Evolutionary conservation across 2,113 vertebrate species (phyloP).

Genomic region (Terrapene triunguis): DNA sequence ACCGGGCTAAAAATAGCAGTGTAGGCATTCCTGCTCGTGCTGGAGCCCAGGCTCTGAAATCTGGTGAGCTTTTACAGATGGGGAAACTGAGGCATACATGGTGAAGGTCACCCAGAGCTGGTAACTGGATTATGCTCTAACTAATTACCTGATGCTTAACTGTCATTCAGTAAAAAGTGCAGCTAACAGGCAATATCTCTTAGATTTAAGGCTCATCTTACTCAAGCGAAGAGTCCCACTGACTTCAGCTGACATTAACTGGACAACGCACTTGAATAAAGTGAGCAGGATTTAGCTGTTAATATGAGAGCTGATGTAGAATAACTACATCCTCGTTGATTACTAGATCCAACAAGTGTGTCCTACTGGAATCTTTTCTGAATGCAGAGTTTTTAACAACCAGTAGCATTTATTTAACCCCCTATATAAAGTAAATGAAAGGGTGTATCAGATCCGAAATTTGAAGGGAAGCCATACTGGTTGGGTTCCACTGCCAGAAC

Average conservation of each 20-base stretch:
- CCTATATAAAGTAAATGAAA: not conserved
- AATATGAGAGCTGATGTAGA: slow-evolving; percentile 9
- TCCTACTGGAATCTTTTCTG: not conserved
- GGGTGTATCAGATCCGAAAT: not conserved
- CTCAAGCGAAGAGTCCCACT: not conserved
- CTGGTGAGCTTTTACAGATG: not conserved
- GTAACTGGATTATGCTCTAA: accelerated
- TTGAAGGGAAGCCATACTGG: not conserved
- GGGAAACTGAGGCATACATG: not conserved
- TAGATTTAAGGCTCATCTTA: not conserved
- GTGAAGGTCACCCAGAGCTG: not conserved
- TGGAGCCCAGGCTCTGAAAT: not conserved
- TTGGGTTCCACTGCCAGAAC: not conserved
- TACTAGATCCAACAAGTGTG: not conserved
- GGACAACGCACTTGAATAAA: not conserved
- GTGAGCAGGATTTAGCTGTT: not conserved
- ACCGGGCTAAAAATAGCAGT: not conserved
- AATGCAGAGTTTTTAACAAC: not conserved
- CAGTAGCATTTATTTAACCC: not conserved
- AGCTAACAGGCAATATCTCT: not conserved
- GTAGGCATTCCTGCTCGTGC: not conserved
- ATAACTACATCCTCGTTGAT: slow-evolving; percentile 9
- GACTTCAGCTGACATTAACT: slow-evolving; percentile 16
- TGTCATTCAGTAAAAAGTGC: accelerated
- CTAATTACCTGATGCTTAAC: accelerated